Evolutionary conservation across 35 echinoderm and acorn worm genomes (phyloP).

Genomic region (Apostichopus parvimensis): DNA sequence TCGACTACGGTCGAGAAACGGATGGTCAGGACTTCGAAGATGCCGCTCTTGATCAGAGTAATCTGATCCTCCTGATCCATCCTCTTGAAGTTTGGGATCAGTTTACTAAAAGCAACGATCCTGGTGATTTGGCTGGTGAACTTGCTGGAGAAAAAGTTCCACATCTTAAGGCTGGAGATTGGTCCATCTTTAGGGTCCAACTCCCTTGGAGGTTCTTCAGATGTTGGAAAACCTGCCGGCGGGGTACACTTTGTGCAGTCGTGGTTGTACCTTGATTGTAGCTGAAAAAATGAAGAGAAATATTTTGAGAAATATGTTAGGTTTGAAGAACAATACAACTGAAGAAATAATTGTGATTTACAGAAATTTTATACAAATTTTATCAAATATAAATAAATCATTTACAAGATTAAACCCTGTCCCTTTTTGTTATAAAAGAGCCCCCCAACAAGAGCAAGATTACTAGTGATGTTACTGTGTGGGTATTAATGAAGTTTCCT

Average conservation of each 20-base stretch:
- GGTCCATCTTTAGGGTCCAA: constrained; percentile 60
- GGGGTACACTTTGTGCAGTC: constrained; percentile 93
- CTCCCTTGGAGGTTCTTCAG: constrained; percentile 76
- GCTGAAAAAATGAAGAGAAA: constrained; percentile 52
- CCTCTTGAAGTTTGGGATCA: constrained; percentile 93
- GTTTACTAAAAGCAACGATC: constrained; percentile 95
- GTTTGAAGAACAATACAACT: too few relatives aligned
- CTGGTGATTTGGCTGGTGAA: constrained; percentile 99
- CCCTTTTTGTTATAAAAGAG: too few relatives aligned
- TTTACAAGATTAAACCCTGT: too few relatives aligned
- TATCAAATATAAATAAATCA: too few relatives aligned
- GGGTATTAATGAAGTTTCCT: too few relatives aligned
- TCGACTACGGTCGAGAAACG: constrained; percentile 93
- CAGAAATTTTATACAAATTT: too few relatives aligned
- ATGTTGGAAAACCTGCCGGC: constrained; percentile 87
- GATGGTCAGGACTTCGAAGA: constrained; percentile 93
- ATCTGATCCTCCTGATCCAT: constrained; percentile 94
- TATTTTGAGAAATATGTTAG: not conserved
- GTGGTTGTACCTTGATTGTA: constrained; percentile 81
- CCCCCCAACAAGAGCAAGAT: too few relatives aligned
- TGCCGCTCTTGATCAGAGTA: constrained; percentile 93
- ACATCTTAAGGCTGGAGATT: constrained; percentile 84
- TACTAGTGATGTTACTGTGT: too few relatives aligned
- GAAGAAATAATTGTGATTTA: too few relatives aligned
- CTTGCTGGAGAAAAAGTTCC: constrained; percentile 96